Evolutionary conservation across 2,113 vertebrate species (phyloP).

Genomic region (Antigone vipio): DNA sequence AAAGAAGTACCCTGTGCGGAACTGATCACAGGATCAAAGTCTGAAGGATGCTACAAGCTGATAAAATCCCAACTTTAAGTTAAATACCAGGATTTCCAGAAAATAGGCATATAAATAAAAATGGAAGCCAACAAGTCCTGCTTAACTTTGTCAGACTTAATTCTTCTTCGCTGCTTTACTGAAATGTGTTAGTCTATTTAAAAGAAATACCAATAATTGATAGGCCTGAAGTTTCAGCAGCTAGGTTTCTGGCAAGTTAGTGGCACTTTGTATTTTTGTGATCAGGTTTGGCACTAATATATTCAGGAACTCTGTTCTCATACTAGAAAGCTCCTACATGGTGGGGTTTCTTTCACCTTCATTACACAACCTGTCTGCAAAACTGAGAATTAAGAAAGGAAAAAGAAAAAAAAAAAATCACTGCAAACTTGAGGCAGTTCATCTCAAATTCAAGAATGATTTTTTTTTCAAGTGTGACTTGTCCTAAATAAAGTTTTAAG

Average conservation of each 20-base stretch:
- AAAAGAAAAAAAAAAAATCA: neutral
- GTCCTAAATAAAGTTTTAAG: neutral
- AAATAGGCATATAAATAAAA: neutral
- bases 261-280: neutral
- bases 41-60: neutral
- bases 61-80: neutral
- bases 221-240: neutral
- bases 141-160: neutral
- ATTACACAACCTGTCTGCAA: neutral
- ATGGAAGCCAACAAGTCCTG: neutral
- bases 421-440: neutral
- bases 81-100: neutral
- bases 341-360: neutral
- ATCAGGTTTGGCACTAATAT: neutral
- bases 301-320: neutral
- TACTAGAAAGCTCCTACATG: neutral
- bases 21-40: neutral
- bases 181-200: neutral
- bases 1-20: neutral
- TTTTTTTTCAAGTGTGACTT: neutral
- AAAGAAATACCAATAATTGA: neutral
- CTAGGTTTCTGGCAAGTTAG: neutral
- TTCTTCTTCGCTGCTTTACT: neutral
- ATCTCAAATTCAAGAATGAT: accelerated
- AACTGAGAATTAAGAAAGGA: neutral